phyloP scores from a whole-genome alignment of 2,888 invertebrate species.

The Lasioglossum pauxillum region DNA sequence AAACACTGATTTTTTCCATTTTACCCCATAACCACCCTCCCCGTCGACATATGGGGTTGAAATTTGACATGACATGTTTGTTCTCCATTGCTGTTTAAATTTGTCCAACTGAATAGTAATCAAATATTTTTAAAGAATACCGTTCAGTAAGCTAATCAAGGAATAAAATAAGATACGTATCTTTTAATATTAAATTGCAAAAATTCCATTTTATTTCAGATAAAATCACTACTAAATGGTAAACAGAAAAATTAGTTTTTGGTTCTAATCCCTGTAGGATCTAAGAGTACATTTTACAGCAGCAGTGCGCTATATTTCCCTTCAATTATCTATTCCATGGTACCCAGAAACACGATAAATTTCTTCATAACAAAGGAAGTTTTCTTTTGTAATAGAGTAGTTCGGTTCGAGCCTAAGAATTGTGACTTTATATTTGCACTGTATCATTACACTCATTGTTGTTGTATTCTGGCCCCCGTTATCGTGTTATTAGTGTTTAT shows the following conservation, averaged over 20 bases:
- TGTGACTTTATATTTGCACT: neutral
- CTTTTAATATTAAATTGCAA: no score
- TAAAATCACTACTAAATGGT: neutral
- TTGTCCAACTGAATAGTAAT: no score
- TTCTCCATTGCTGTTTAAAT: no score
- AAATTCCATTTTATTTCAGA: neutral
- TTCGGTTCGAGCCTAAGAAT: neutral
- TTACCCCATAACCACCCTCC: no score
- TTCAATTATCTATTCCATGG: neutral
- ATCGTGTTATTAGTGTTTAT: conserved; percentile 18
- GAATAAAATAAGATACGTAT: no score
- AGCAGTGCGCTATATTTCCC: neutral
- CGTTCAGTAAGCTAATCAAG: no score
- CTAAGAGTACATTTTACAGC: neutral
- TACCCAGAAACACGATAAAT: neutral
- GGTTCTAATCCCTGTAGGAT: neutral
- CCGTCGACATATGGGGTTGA: no score
- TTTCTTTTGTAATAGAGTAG: neutral
- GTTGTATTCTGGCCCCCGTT: neutral
- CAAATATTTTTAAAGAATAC: no score
- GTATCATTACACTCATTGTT: neutral
- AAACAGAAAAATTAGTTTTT: neutral
- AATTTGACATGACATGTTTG: no score
- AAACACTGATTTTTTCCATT: no score
- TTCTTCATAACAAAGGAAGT: neutral